A percentile compares a stretch with the other conserved stretches of the same genome.
Conservation (phyloP, 2,888 invertebrate species). For the Ornithoptera alexandrae region DNA sequence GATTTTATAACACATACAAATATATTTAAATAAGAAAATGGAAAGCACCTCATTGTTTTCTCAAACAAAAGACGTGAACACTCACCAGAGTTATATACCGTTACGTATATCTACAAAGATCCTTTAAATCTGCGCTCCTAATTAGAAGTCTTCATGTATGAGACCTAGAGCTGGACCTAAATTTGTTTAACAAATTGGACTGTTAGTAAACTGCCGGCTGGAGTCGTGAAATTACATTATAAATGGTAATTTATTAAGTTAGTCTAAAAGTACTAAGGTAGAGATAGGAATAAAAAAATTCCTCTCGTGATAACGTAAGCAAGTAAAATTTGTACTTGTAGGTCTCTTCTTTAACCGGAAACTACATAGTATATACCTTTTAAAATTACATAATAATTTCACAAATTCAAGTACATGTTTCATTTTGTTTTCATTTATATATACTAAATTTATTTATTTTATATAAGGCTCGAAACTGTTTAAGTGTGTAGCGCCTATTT, state of each 20-base stretch:
- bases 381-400: too few species aligned
- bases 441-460: background rate
- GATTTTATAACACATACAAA: background rate
- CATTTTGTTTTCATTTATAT: too few species aligned
- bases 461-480: too few species aligned
- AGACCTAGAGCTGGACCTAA: constrained; percentile 23
- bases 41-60: background rate
- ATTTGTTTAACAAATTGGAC: constrained; percentile 27
- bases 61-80: background rate
- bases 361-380: too few species aligned
- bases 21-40: background rate
- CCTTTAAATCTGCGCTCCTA: constrained; percentile 6
- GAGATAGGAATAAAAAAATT: constrained; percentile 13
- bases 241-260: constrained; percentile 18
- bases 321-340: too few species aligned
- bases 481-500: too few species aligned
- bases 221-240: constrained; percentile 18
- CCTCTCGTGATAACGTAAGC: background rate
- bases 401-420: too few species aligned
- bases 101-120: background rate
- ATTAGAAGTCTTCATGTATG: constrained; percentile 24
- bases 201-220: constrained; percentile 13
- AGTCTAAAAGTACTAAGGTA: constrained; percentile 15
- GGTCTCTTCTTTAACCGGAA: too few species aligned
- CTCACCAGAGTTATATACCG: background rate